These are phyloP conservation scores for Phyllotreta cruciferae DNA, from an alignment of 2,888 invertebrate genomes.

Conservation along the genomic window DNA sequence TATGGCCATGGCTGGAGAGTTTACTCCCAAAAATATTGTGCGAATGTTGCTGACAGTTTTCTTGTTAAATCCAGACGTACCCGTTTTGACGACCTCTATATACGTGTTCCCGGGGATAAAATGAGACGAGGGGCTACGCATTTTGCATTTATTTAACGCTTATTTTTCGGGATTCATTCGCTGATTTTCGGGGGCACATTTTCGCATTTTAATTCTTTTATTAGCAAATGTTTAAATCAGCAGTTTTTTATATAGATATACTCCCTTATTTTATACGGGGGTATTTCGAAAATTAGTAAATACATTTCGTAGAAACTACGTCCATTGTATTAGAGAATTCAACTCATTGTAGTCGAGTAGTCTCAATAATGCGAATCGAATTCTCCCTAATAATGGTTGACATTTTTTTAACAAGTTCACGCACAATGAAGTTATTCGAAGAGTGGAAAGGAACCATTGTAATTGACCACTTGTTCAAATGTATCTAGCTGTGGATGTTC, in stretches of 20 bases:
- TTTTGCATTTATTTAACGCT: constrained; percentile 11
- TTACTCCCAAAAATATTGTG: constrained; percentile 33
- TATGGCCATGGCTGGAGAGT: constrained; percentile 51
- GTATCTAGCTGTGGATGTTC: constrained; percentile 41
- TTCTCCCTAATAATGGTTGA: constrained; percentile 19
- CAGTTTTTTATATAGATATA: too few species aligned
- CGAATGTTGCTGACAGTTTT: constrained; percentile 27
- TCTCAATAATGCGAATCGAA: constrained; percentile 20
- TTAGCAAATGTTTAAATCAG: too few species aligned
- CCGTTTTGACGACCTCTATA: constrained; percentile 17
- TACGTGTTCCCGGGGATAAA: constrained; percentile 11
- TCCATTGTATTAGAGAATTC: too few species aligned
- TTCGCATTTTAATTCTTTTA: neutral
- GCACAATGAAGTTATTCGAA: constrained; percentile 41
- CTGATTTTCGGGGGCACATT: neutral
- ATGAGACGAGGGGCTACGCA: neutral
- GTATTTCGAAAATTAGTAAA: too few species aligned
- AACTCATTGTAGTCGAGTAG: neutral
- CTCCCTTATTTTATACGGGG: too few species aligned
- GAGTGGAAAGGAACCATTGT: constrained; percentile 43
- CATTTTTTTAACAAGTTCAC: constrained; percentile 31
- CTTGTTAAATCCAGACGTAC: constrained; percentile 29
- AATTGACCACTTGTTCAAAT: constrained; percentile 55
- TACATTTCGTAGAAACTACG: too few species aligned
- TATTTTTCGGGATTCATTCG: constrained; percentile 1